Evolutionary conservation across 2,113 vertebrate genomes (phyloP), one percentile per base, ranked within the genome.

Genomic region (Phasianus colchicus): DNA sequence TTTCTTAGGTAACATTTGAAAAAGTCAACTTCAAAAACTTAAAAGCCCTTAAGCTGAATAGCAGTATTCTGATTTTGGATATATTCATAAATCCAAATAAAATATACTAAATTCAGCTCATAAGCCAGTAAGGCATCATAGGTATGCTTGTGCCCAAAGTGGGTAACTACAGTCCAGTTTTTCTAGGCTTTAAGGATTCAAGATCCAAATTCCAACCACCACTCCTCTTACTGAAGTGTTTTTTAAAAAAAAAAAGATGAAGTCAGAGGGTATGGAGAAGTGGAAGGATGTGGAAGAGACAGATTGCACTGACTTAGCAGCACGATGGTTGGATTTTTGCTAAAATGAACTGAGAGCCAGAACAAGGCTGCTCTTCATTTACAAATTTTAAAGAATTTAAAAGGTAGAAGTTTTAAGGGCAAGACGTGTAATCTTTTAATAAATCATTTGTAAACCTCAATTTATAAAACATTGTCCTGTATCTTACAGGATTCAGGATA

Each of bases 191-290:
- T 82, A 40, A 54, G 38, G 38, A 91, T 32, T 81, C 34, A 52
- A 57, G 38, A 86, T 32, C 16, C 6, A 24, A 11, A 66, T 63
- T 67, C 80, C 45, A 48, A 8, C 30, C 27, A 60, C 13, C 6
- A 13, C 10, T 61, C 55, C 18, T 57, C 22, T 42, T 55, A 34
- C 6, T 61, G 21, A 89, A 85, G 29, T 12, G 60, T 32, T 47
- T 75, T 27, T 3, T n/a, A 61, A 64, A n/a, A 66, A 69, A 60
- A 84, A 64, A n/a, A 70, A 36, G 4, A 20, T n/a, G 18, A 63
- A 9, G 5, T 1, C 7, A 7, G 4, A 21, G 3, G 15, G 8
- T 4, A 1, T 9, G 20, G 10, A 15, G 10, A 21, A 52, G 7
- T 57, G 1, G 10, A 70, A 3, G 1, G 4, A 67, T 9, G 5